Percentiles rank a stretch among this genome's conserved stretches.
Conservation (phyloP, 2,888 invertebrate genomes). For the Schrankia costaestrigalis region DNA sequence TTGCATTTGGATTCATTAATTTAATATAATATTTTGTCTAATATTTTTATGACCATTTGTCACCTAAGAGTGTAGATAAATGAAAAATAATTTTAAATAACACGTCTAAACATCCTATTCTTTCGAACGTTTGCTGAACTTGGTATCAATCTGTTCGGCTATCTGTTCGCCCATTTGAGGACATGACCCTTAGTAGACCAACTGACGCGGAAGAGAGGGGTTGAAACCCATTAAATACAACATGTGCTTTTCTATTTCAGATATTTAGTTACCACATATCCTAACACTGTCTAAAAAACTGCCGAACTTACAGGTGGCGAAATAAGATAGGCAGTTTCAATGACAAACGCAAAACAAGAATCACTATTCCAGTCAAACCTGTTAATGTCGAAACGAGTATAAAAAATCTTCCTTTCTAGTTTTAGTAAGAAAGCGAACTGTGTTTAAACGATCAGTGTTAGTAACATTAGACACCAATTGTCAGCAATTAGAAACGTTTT, state of each 20-base stretch:
- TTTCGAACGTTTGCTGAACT: constrained; percentile 28
- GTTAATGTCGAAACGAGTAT: constrained; percentile 28
- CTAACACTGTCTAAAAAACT: constrained; percentile 3
- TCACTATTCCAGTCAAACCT: constrained; percentile 24
- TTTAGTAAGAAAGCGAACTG: constrained; percentile 21
- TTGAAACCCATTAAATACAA: constrained; percentile 32
- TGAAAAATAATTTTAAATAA: too few relatives aligned
- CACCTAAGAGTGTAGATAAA: too few relatives aligned
- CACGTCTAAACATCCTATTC: too few relatives aligned
- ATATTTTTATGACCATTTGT: too few relatives aligned
- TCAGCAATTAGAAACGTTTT: constrained; percentile 26
- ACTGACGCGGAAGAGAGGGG: constrained; percentile 39
- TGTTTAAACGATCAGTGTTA: constrained; percentile 22
- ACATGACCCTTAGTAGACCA: constrained; percentile 33
- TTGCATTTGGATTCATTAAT: too few relatives aligned
- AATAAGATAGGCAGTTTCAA: neutral
- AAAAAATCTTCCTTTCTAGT: constrained; percentile 28
- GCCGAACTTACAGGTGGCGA: neutral
- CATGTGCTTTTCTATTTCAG: constrained; percentile 17
- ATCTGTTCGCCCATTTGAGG: constrained; percentile 20
- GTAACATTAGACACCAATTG: constrained; percentile 20
- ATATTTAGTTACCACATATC: neutral
- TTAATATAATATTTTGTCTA: too few relatives aligned
- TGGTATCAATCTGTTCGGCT: constrained; percentile 17
- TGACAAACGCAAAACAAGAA: constrained; percentile 19